These are phyloP conservation scores for Drosophila suboccidentalis DNA, from an alignment of 2,888 invertebrate genomes.

Conservation along the genomic window DNA sequence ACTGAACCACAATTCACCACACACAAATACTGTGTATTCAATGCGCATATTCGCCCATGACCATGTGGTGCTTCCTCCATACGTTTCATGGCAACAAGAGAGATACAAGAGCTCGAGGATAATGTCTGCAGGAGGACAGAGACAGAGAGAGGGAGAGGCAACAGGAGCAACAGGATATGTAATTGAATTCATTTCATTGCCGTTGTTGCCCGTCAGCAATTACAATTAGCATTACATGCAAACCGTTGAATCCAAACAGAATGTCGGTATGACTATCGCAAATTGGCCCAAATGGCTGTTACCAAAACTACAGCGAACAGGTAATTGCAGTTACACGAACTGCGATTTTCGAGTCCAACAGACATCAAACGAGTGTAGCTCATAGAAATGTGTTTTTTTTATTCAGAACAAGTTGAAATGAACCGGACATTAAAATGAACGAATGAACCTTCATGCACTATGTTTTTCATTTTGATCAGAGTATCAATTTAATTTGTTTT, in stretches of 20 bases:
- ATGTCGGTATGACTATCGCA: conserved; percentile 25
- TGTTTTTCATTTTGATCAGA: too few relatives aligned
- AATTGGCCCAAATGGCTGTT: conserved; percentile 29
- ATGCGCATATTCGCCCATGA: conserved; percentile 14
- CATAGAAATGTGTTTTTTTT: not conserved
- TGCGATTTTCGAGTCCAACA: not conserved
- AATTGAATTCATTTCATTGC: conserved; percentile 55
- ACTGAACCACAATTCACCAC: not conserved
- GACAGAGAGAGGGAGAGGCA: not conserved
- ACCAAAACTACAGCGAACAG: conserved; percentile 2
- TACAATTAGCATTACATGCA: conserved; percentile 50
- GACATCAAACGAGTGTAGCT: not conserved
- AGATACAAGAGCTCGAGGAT: not conserved
- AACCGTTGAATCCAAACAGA: conserved; percentile 12
- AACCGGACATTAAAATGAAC: too few relatives aligned
- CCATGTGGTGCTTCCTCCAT: conserved; percentile 10
- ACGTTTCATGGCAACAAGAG: conserved; percentile 15
- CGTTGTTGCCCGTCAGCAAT: conserved; percentile 36
- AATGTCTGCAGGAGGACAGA: not conserved
- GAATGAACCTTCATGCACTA: too few relatives aligned
- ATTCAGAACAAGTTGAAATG: not conserved
- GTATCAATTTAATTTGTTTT: too few relatives aligned
- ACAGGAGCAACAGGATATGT: conserved; percentile 35
- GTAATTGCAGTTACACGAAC: conserved; percentile 6
- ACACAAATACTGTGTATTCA: not conserved